Conservation (phyloP, 1,140 invertebrate species). For the Paracyclopina nana region DNA sequence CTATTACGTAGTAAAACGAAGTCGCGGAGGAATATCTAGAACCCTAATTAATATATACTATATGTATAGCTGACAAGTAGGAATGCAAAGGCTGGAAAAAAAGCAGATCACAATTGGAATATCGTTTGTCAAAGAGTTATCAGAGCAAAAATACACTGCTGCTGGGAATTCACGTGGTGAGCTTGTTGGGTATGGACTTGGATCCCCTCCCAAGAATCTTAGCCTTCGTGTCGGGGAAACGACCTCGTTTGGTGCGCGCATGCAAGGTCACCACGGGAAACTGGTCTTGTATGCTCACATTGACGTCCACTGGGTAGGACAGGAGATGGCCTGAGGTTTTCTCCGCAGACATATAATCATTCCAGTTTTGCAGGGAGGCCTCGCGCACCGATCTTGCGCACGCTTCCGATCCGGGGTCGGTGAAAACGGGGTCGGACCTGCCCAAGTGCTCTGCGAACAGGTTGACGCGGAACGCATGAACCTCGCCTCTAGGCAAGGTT, state of each 20-base stretch:
- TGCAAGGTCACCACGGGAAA: conserved; percentile 7
- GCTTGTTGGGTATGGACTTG: conserved; percentile 19
- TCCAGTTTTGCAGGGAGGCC: conserved; percentile 16
- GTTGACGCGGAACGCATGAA: conserved; percentile 17
- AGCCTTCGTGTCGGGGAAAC: conserved; percentile 20
- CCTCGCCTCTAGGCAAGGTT: conserved; percentile 12
- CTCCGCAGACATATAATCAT: conserved; percentile 17
- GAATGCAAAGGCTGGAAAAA: too few relatives aligned
- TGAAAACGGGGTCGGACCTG: conserved; percentile 14
- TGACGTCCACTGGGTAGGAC: conserved; percentile 19
- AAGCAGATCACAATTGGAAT: not conserved
- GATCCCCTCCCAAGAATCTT: conserved; percentile 19
- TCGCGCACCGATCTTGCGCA: conserved; percentile 18
- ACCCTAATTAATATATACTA: too few relatives aligned
- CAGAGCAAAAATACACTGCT: too few relatives aligned
- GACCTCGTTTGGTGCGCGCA: conserved; percentile 17
- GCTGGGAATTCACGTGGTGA: conserved; percentile 19
- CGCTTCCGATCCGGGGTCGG: conserved; percentile 4
- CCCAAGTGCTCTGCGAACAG: conserved; percentile 20
- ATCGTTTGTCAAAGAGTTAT: not conserved
- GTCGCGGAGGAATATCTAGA: too few relatives aligned
- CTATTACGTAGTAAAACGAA: too few relatives aligned
- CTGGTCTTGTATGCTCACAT: conserved; percentile 14
- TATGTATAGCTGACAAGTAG: too few relatives aligned
- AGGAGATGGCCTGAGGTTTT: conserved; percentile 18